Conservation (phyloP, 2,113 vertebrate species). For the Callorhinus ursinus region DNA sequence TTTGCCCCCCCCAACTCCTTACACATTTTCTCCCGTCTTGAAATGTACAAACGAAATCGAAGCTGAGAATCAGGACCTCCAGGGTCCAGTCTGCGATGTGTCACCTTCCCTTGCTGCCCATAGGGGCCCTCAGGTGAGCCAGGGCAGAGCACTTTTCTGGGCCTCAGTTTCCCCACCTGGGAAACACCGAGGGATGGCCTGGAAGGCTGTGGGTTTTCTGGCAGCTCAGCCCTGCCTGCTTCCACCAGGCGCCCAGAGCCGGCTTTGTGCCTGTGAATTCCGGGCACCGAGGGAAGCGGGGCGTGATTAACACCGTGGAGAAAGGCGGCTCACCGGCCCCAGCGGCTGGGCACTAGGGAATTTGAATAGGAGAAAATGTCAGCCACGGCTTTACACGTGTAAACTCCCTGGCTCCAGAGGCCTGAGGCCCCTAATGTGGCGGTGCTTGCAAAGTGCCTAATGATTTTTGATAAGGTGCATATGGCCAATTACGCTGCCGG, state of each 20-base stretch:
- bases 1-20: background rate
- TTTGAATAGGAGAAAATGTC: slow-evolving; percentile 85
- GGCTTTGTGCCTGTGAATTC: slow-evolving; percentile 71
- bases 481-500: slow-evolving; percentile 84
- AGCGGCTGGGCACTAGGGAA: slow-evolving; percentile 76
- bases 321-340: slow-evolving; percentile 46
- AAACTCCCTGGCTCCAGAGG: slow-evolving; percentile 59
- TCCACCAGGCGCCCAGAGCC: background rate
- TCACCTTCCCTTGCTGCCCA: background rate
- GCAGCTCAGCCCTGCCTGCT: background rate
- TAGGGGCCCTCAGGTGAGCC: background rate
- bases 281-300: background rate
- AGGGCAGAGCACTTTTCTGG: background rate
- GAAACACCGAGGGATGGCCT: background rate
- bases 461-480: slow-evolving; percentile 86
- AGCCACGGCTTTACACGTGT: slow-evolving; percentile 82
- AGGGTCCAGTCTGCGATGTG: background rate
- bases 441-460: slow-evolving; percentile 82
- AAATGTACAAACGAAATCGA: background rate
- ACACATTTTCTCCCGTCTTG: background rate
- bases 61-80: background rate
- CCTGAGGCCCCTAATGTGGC: slow-evolving; percentile 61
- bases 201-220: background rate
- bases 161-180: slow-evolving; percentile 60
- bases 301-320: background rate